Conservation (phyloP, 2,888 invertebrate genomes). For the Acleris sparsana region DNA sequence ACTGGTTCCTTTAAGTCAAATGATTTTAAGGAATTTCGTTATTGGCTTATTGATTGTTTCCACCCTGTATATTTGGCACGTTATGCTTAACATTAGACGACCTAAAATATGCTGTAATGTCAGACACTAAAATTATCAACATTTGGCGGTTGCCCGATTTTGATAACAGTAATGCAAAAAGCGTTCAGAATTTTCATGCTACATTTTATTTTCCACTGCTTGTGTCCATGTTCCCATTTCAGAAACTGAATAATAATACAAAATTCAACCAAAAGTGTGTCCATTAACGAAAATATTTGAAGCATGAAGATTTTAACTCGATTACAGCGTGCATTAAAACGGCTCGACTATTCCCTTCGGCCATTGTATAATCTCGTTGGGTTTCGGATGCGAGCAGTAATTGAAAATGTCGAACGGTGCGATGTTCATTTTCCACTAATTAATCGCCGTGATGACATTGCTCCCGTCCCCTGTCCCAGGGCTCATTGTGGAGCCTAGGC, state of each 20-base stretch:
- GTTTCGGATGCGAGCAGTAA: conserved; percentile 68
- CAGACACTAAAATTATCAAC: neutral
- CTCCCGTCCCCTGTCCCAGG: conserved; percentile 50
- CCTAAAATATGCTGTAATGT: neutral
- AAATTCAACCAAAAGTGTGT: conserved; percentile 17
- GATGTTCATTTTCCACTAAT: conserved; percentile 82
- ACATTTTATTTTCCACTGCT: neutral
- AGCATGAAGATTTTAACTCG: conserved; percentile 61
- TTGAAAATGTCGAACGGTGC: conserved; percentile 78
- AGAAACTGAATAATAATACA: neutral
- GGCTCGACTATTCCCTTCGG: conserved; percentile 63
- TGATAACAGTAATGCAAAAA: no score
- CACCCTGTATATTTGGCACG: no score
- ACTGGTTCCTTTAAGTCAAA: no score
- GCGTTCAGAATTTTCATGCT: no score
- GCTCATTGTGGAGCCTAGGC: conserved; percentile 48
- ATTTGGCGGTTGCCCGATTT: no score
- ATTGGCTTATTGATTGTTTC: no score
- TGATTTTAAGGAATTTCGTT: no score
- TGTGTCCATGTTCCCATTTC: neutral
- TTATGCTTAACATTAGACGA: no score
- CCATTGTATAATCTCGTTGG: conserved; percentile 64
- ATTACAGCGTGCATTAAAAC: conserved; percentile 60
- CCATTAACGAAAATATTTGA: conserved; percentile 44
- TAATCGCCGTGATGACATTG: conserved; percentile 79